A percentile compares a stretch with the other conserved stretches of the same genome.
Conservation (phyloP, 2,888 invertebrate genomes). For the Agonopterix alstromeriana region DNA sequence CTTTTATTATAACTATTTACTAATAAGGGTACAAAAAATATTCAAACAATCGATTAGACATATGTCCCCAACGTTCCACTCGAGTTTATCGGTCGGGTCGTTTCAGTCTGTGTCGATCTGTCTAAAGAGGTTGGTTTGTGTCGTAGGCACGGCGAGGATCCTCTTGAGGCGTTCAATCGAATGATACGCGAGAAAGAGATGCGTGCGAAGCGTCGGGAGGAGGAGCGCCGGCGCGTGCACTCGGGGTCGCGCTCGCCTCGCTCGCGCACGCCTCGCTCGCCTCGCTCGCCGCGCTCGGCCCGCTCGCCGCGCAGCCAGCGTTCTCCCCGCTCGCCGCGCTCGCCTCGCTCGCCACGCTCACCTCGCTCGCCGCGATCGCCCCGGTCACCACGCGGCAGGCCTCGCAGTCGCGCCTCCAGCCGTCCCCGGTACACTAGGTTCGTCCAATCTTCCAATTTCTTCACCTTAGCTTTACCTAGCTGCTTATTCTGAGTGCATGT, state of each 20-base stretch:
- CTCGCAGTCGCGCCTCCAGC: constrained; percentile 51
- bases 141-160: constrained; percentile 86
- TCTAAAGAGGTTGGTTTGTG: constrained; percentile 1
- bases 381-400: constrained; percentile 32
- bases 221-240: constrained; percentile 74
- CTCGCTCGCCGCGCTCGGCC: constrained; percentile 19
- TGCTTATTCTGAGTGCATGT: constrained; percentile 1
- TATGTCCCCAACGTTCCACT: too few relatives aligned
- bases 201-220: constrained; percentile 79
- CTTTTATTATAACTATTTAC: background rate
- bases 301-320: constrained; percentile 15
- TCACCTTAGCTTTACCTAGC: background rate
- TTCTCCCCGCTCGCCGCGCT: constrained; percentile 22
- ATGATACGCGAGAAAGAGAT: constrained; percentile 91
- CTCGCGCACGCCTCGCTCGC: constrained; percentile 22
- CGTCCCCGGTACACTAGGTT: constrained; percentile 64
- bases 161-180: constrained; percentile 90
- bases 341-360: constrained; percentile 33
- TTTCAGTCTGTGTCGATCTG: background rate
- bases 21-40: too few relatives aligned
- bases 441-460: constrained; percentile 52
- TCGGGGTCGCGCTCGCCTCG: constrained; percentile 28
- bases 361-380: constrained; percentile 17
- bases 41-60: too few relatives aligned
- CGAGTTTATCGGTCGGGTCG: too few relatives aligned